Conservation (phyloP, 2,797 vertebrate genomes). For the Catamblyrhynchus diadema region DNA sequence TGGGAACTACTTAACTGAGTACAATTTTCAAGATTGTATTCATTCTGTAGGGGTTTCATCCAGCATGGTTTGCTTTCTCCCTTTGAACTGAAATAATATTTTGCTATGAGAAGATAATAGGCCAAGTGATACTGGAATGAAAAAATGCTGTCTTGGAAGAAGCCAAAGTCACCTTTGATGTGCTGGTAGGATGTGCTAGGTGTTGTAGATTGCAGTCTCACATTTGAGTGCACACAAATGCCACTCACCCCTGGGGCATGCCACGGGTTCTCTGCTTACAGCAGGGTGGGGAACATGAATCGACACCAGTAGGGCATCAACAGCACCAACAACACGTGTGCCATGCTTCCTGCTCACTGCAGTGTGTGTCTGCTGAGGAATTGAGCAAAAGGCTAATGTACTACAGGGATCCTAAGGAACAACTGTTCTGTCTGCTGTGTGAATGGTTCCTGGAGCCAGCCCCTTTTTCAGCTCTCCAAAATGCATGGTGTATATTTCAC, state of each 20-base stretch:
- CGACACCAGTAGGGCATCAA: background rate
- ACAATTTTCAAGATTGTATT: background rate
- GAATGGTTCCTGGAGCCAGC: background rate
- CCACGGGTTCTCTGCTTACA: background rate
- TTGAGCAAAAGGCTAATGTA: background rate
- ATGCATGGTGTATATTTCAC: background rate
- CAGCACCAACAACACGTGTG: fast-evolving
- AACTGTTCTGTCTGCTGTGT: background rate
- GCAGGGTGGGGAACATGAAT: fast-evolving
- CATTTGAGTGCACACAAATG: background rate
- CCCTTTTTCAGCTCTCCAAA: background rate
- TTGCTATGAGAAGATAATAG: background rate
- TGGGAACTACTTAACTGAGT: background rate
- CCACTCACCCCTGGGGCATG: background rate
- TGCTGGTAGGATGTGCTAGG: background rate
- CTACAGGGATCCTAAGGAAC: fast-evolving
- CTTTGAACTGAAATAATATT: background rate
- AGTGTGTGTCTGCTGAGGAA: fast-evolving
- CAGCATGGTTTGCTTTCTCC: background rate
- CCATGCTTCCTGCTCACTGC: background rate
- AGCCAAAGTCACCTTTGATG: background rate
- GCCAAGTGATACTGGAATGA: background rate
- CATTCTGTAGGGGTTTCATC: background rate
- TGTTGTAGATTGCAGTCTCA: background rate
- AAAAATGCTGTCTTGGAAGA: background rate